Base-by-base conservation (phyloP, 2,113 vertebrate species). In the Bettongia penicillata region DNA sequence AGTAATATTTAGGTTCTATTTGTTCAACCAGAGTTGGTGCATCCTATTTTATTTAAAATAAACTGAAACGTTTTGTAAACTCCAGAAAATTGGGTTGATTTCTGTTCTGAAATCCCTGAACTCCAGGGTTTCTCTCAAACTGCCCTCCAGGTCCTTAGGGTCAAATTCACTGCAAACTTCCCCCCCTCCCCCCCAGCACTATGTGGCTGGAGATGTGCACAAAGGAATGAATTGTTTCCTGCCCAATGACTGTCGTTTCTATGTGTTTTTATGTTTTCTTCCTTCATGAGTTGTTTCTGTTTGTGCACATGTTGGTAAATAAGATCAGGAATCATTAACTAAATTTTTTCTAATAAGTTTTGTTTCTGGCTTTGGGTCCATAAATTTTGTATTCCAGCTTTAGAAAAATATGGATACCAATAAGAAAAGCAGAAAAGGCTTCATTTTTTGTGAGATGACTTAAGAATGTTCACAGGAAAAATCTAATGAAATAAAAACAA, bases 31-130 rank as follows among this genome's bases (percentile, higher is more conserved):
- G 93, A 51, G 89, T 77, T 96, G 47, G 68, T 95, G 57, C 91
- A 10, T 94, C 95, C 92, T 84, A 47, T 51, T 90, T 90, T 77
- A 57, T 84, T 93, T 96, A 94, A 94, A 96, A 43, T 93, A 53
- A 91, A 43, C 84, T 92, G 14, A 91, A 93, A 93, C 93, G 28
- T 89, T 94, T 94, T 47, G 43, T 57, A 93, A 10, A 90, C 91
- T 48, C 95, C 43, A 84, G 51, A 91, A 89, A 3, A 94, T 91
- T 95, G 37, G 53, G 23, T 31, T 95, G 89, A 77, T 93, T 23
- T 48, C 96, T 23, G 8, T 68, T 95, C 28, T 92, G 52, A 90
- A 89, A 51, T 8, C 24, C 16, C 22, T 52, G 1, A 93, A 90
- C 91, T 90, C 93, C 52, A 37, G 43, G 53, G 25, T 77, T 92